Base-by-base conservation (phyloP, 2,797 vertebrate species). In the Coilia nasus region DNA sequence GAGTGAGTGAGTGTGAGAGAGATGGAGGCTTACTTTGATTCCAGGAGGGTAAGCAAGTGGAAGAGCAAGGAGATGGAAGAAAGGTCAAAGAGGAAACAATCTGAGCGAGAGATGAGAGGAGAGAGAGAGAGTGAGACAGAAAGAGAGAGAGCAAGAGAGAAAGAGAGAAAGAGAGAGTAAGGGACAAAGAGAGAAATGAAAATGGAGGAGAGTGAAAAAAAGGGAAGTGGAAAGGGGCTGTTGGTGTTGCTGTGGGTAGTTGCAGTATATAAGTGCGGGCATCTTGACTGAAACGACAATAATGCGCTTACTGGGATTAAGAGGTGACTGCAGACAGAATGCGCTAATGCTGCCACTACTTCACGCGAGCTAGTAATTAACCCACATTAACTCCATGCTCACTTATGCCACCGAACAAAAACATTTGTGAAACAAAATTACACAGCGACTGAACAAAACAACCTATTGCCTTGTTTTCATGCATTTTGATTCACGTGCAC, bases 261-360 rank as follows among this genome's bases (percentile, higher is more conserved):
- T 54, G 31, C 54, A 81, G 84, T 23, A 86, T 87, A 89, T 83
- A 87, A 81, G 80, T 78, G 62, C 25, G 86, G 86, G 86, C 82
- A 82, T 86, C 87, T 86, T 87, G 91, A 92, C 91, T 91, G 93
- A 94, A 93, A 91, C 91, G 92, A 93, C 92, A 95, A 95, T 94
- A 94, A 94, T 93, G 93, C 89, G 90, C 91, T 95, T 95, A 94
- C 90, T 90, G 91, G 93, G 94, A 95, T 95, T 95, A 94, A 91
- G 89, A 91, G 93, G 88, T 92, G 92, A 94, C 90, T 94, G 91
- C 71, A 93, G 93, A 94, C 86, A 90, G 90, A 93, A 90, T 93
- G 92, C 91, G 88, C 86, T 92, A 86, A 90, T 90, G 91, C 91
- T 88, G 88, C 88, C 88, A 90, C 93, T 92, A 92, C 92, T 93